These are phyloP conservation scores for Acanthurus lineatus DNA, from an alignment of 2,797 vertebrate genomes.

Conservation along the genomic window DNA sequence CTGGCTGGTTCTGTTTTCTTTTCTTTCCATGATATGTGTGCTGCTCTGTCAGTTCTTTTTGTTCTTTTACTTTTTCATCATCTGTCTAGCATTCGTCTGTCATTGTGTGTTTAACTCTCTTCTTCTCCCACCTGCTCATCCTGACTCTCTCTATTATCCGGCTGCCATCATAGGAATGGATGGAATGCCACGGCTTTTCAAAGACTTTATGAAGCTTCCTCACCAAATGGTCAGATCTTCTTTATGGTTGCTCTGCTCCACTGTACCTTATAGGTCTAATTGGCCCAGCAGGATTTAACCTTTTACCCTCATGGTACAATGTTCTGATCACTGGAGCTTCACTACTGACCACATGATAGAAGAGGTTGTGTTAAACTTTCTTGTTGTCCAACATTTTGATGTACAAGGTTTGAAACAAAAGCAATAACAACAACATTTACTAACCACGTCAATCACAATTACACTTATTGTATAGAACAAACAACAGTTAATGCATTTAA, in stretches of 20 bases:
- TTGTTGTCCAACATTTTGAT: no score
- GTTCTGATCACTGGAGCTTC: not conserved
- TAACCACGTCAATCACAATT: no score
- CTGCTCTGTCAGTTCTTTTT: slow-evolving; percentile 47
- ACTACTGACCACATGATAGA: not conserved
- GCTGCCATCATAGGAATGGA: slow-evolving; percentile 23
- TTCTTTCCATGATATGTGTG: slow-evolving; percentile 22
- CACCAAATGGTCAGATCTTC: slow-evolving; percentile 1
- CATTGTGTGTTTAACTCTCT: slow-evolving; percentile 25
- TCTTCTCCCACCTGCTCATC: slow-evolving; percentile 19
- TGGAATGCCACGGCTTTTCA: slow-evolving; percentile 2
- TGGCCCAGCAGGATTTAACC: slow-evolving; percentile 8
- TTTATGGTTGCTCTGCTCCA: slow-evolving; percentile 3
- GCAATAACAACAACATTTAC: no score
- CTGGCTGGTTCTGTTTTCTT: slow-evolving; percentile 16
- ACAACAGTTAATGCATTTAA: no score
- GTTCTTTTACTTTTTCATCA: slow-evolving; percentile 43
- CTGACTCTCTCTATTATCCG: slow-evolving; percentile 30
- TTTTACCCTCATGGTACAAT: not conserved
- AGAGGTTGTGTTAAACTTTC: no score
- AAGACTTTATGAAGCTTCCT: slow-evolving; percentile 36
- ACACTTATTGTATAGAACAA: no score
- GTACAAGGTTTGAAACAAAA: no score
- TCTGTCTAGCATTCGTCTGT: slow-evolving; percentile 27
- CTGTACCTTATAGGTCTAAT: not conserved